A percentile compares a stretch with the other conserved stretches of the same genome.
Evolutionary conservation across 2,113 vertebrate genomes (phyloP).

Genomic region (Ceratotherium simum): DNA sequence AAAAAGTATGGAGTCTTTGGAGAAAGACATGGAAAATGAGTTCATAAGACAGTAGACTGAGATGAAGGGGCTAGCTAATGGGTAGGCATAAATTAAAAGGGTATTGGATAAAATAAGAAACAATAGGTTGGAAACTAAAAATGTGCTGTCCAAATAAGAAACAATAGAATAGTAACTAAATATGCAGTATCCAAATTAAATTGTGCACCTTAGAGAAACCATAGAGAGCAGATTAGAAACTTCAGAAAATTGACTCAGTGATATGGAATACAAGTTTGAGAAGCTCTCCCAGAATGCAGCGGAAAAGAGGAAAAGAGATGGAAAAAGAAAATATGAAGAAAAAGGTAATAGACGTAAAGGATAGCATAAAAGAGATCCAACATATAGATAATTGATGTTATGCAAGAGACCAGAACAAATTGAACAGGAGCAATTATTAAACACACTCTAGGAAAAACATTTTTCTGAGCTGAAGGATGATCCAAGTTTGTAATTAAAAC

Average conservation of each 20-base stretch:
- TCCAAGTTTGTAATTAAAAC: neutral
- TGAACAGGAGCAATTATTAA: slow-evolving; percentile 14
- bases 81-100: neutral
- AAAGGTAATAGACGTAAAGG: neutral
- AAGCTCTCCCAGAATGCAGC: neutral
- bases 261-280: neutral
- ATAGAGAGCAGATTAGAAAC: neutral
- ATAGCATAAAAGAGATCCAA: neutral
- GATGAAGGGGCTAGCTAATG: neutral
- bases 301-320: neutral
- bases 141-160: neutral
- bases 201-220: neutral
- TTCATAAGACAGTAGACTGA: neutral
- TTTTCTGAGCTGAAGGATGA: neutral
- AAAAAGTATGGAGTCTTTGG: neutral
- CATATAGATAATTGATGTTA: neutral
- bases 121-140: neutral
- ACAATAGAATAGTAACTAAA: neutral
- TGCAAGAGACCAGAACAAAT: neutral
- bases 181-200: neutral
- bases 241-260: neutral
- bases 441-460: neutral
- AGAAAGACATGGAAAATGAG: slow-evolving; percentile 13
- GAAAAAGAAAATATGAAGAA: slow-evolving; percentile 8
- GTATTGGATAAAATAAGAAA: neutral